phyloP scores from a whole-genome alignment of 2,113 vertebrate species.

The Archilochus colubris region DNA sequence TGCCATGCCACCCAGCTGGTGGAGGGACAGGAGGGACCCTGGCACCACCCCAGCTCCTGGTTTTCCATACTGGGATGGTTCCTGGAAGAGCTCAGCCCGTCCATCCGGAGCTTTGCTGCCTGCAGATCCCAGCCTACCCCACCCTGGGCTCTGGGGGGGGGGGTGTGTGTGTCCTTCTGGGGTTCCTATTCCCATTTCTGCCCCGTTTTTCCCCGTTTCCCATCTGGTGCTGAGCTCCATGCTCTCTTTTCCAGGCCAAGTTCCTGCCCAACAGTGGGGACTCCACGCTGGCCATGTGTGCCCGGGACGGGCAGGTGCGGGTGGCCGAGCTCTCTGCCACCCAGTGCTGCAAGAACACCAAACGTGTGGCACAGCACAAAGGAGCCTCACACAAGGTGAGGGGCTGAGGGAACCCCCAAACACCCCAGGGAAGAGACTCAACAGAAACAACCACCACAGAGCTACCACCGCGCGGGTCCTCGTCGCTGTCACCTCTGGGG shows the following conservation, averaged over 20 bases:
- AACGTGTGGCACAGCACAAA: conserved; percentile 94
- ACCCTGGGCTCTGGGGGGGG: too few species aligned
- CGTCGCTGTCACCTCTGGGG: neutral
- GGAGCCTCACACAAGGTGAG: conserved; percentile 94
- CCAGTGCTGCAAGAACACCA: conserved; percentile 95
- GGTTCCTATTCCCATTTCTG: too few species aligned
- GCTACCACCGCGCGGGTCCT: fast-evolving
- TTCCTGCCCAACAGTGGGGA: conserved; percentile 97
- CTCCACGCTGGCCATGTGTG: conserved; percentile 94
- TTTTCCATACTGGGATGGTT: fast-evolving
- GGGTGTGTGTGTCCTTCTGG: too few species aligned
- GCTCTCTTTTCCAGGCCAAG: conserved; percentile 82
- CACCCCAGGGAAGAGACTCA: too few species aligned
- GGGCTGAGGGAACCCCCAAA: fast-evolving
- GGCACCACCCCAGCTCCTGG: neutral
- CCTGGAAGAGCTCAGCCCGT: fast-evolving
- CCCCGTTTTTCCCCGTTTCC: too few species aligned
- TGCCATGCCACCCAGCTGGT: too few species aligned
- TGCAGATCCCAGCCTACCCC: neutral
- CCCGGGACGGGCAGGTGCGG: conserved; percentile 92
- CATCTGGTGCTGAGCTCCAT: fast-evolving
- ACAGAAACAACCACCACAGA: neutral
- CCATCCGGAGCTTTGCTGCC: neutral
- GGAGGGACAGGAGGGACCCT: too few species aligned
- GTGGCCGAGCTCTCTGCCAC: conserved; percentile 95